phyloP scores from a whole-genome alignment of 2,888 invertebrate species.

The Apamea epomidion region DNA sequence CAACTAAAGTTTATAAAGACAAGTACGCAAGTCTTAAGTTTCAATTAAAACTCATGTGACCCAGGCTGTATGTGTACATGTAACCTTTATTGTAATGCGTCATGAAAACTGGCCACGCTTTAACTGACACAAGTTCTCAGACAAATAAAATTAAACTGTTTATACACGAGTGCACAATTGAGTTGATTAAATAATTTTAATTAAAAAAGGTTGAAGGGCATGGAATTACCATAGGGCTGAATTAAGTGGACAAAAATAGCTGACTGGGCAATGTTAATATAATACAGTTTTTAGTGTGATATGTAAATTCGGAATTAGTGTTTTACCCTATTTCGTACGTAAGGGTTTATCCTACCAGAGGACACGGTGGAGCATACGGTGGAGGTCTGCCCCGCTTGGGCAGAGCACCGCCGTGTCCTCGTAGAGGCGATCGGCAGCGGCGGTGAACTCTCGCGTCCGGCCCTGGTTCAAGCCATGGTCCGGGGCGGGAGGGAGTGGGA shows the following conservation, averaged over 20 bases:
- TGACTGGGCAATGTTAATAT: background rate
- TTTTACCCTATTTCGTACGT: background rate
- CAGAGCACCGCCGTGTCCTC: too few species aligned
- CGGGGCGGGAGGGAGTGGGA: too few species aligned
- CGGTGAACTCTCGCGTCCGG: too few species aligned
- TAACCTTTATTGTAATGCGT: constrained; percentile 31
- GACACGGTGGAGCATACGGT: too few species aligned
- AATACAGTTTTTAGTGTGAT: background rate
- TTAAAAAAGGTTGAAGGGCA: constrained; percentile 44
- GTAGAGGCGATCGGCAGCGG: too few species aligned
- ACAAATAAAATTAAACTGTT: constrained; percentile 56
- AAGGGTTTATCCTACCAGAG: too few species aligned
- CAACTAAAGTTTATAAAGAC: background rate
- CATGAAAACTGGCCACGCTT: constrained; percentile 40
- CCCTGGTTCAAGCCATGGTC: too few species aligned
- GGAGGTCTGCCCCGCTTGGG: too few species aligned
- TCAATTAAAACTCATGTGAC: constrained; percentile 14
- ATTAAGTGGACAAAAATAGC: constrained; percentile 1
- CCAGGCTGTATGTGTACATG: background rate
- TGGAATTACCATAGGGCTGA: constrained; percentile 23
- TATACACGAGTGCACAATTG: constrained; percentile 42
- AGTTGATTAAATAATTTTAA: constrained; percentile 38
- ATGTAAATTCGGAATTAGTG: background rate
- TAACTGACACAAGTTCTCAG: constrained; percentile 44
- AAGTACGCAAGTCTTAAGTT: constrained; percentile 3